phyloP scores from a whole-genome alignment of 2,113 vertebrate species.

The Aphyosemion australe region DNA sequence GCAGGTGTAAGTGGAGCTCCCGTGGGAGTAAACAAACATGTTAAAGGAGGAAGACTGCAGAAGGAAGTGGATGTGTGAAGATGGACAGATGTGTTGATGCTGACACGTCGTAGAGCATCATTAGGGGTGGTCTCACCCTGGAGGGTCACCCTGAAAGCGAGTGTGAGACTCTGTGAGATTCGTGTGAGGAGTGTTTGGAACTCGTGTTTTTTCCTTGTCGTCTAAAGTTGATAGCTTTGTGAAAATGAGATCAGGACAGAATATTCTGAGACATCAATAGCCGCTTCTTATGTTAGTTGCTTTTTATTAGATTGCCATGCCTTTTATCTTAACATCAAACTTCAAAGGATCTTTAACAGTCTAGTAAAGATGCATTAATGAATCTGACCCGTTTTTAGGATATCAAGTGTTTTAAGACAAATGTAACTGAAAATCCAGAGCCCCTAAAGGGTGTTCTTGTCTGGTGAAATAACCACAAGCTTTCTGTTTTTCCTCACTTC shows the following conservation, averaged over 20 bases:
- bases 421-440: conserved; percentile 5
- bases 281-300: not conserved
- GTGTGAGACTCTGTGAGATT: not conserved
- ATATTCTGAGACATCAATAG: conserved; percentile 20
- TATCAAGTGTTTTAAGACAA: not conserved
- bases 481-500: conserved; percentile 50
- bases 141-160: conserved; percentile 33
- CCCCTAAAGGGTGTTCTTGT: not conserved
- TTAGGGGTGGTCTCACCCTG: conserved; percentile 55
- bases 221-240: conserved; percentile 45
- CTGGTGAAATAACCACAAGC: conserved; percentile 9
- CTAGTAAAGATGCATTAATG: not conserved
- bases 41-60: conserved; percentile 13
- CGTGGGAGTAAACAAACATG: conserved; percentile 16
- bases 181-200: conserved; percentile 17
- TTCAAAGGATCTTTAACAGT: conserved; percentile 5
- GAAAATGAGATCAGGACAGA: conserved; percentile 30
- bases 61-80: conserved; percentile 37
- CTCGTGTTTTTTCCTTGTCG: conserved; percentile 31
- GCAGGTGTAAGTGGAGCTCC: conserved; percentile 31
- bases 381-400: conserved; percentile 7
- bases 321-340: conserved; percentile 8
- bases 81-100: conserved; percentile 28
- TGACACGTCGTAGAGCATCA: conserved; percentile 46
- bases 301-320: conserved; percentile 19